Evolutionary conservation across 2,888 invertebrate genomes (phyloP).

Genomic region (Brachyptera risi): DNA sequence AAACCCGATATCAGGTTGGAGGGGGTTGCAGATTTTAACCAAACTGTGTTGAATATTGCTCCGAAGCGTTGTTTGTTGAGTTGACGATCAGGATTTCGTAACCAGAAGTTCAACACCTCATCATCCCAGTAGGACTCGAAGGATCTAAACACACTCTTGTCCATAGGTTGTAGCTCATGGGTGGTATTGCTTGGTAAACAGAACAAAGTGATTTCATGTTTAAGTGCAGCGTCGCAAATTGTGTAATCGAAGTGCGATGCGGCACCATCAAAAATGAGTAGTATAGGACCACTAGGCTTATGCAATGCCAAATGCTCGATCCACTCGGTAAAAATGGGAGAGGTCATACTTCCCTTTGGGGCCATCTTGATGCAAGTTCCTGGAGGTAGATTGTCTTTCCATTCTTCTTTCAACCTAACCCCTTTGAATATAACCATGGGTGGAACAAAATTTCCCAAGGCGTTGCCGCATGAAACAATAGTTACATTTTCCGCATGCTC

Average conservation of each 20-base stretch:
- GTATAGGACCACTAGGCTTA: conserved; percentile 33
- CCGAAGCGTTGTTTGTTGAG: conserved; percentile 40
- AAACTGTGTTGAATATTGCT: conserved; percentile 28
- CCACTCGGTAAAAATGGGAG: conserved; percentile 34
- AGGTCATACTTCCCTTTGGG: conserved; percentile 38
- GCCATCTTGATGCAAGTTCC: conserved; percentile 35
- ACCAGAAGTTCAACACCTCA: conserved; percentile 39
- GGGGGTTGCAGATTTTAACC: conserved; percentile 22
- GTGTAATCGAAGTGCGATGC: conserved; percentile 38
- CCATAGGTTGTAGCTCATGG: conserved; percentile 41
- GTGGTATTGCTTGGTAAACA: conserved; percentile 43
- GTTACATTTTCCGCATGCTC: conserved; percentile 29
- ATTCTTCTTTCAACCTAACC: conserved; percentile 13
- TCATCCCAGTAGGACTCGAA: conserved; percentile 42
- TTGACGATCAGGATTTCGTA: conserved; percentile 35
- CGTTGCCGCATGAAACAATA: conserved; percentile 22
- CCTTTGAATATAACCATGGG: conserved; percentile 24
- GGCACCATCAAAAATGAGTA: conserved; percentile 40
- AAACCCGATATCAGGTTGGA: conserved; percentile 23
- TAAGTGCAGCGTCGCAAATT: conserved; percentile 39
- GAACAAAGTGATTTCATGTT: conserved; percentile 37
- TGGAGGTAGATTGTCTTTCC: conserved; percentile 34
- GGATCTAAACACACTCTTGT: conserved; percentile 39
- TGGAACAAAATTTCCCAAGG: conserved; percentile 22
- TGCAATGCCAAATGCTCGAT: conserved; percentile 37